These are phyloP conservation scores for Crocuta crocuta DNA, from an alignment of 2,113 vertebrate species.

Conservation along the genomic window DNA sequence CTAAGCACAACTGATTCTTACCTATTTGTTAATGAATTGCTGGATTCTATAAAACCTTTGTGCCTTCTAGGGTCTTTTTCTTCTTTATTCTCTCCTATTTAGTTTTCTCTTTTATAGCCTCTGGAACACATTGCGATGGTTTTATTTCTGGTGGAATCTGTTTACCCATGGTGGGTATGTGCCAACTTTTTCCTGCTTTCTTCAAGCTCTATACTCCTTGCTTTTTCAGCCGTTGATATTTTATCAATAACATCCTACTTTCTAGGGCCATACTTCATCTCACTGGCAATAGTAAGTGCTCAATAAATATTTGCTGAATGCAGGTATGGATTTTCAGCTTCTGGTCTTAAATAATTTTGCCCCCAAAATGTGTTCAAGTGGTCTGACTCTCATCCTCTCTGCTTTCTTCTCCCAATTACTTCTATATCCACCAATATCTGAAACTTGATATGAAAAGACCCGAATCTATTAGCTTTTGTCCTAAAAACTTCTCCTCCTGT, in stretches of 20 bases:
- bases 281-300: neutral
- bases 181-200: neutral
- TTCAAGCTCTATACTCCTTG: neutral
- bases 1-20: constrained; percentile 72
- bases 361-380: neutral
- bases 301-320: neutral
- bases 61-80: neutral
- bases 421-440: neutral
- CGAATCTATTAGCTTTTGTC: neutral
- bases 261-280: neutral
- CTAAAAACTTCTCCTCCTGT: neutral
- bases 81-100: neutral
- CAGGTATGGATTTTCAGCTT: neutral
- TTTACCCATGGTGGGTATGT: neutral
- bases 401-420: neutral
- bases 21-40: constrained; percentile 67
- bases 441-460: neutral
- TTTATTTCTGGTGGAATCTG: neutral
- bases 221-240: neutral
- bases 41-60: neutral
- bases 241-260: neutral
- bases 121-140: neutral
- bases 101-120: constrained; percentile 8
- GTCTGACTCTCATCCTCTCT: neutral
- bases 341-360: neutral